Evolutionary conservation across 2,113 vertebrate genomes (phyloP).

Genomic region (Hydropotes inermis): DNA sequence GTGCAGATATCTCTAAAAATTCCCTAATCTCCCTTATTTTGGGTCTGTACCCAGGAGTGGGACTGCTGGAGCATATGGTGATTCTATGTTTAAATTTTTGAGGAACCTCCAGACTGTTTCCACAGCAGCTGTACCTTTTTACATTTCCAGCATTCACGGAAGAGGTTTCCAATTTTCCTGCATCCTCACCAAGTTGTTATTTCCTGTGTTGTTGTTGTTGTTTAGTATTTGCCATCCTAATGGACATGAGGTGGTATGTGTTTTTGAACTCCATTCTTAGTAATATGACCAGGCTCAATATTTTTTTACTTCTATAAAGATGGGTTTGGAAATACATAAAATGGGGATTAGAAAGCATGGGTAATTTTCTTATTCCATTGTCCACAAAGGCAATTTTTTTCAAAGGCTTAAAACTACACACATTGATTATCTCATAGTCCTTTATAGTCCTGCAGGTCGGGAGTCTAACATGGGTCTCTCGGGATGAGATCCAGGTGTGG

Average conservation of each 20-base stretch:
- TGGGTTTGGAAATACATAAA: constrained; percentile 33
- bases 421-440: neutral
- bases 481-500: neutral
- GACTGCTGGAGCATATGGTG: neutral
- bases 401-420: neutral
- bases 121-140: neutral
- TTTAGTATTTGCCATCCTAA: neutral
- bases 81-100: neutral
- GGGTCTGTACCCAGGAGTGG: neutral
- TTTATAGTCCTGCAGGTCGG: neutral
- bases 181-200: neutral
- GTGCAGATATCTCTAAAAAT: neutral
- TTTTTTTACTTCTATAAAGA: neutral
- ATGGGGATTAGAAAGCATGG: accelerated
- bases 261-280: neutral
- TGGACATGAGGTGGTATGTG: neutral
- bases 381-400: neutral
- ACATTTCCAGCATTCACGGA: neutral
- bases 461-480: neutral
- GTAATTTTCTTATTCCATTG: neutral
- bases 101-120: neutral
- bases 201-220: neutral
- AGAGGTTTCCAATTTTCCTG: neutral
- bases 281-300: neutral
- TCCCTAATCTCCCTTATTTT: neutral